These are phyloP conservation scores for Meloidogyne hapla DNA, from an alignment of 1,140 invertebrate genomes.

Conservation along the genomic window DNA sequence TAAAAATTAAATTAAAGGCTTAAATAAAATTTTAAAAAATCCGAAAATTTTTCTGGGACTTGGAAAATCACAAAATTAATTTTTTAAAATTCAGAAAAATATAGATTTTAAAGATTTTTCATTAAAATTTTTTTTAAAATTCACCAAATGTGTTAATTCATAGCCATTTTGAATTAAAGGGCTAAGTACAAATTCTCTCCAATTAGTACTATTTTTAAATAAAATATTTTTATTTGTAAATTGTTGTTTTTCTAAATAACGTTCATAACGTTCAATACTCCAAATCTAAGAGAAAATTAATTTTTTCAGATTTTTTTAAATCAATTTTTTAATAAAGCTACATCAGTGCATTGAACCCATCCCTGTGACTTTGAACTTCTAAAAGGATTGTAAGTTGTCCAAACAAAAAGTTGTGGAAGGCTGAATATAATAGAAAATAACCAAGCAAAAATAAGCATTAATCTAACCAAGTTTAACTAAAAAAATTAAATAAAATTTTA, in stretches of 20 bases:
- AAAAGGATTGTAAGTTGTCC: slow-evolving; percentile 42
- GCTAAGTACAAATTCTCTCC: background rate
- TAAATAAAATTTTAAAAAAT: slow-evolving; percentile 7
- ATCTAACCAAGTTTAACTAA: slow-evolving; percentile 21
- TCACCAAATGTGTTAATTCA: slow-evolving; percentile 37
- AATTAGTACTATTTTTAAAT: background rate
- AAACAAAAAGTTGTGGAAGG: slow-evolving; percentile 50
- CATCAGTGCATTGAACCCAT: slow-evolving; percentile 57
- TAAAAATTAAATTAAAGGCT: too few species aligned
- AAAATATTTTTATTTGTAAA: background rate
- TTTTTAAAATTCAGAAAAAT: too few species aligned
- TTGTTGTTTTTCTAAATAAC: slow-evolving; percentile 5
- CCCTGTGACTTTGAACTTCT: slow-evolving; percentile 18
- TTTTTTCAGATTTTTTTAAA: background rate
- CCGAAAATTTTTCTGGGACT: too few species aligned
- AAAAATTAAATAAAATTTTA: background rate
- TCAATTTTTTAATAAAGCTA: slow-evolving; percentile 24
- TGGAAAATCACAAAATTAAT: too few species aligned
- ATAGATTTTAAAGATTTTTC: too few species aligned
- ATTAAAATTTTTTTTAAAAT: background rate
- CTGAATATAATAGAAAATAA: slow-evolving; percentile 40
- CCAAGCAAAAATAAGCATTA: slow-evolving; percentile 39
- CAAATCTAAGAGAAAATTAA: slow-evolving; percentile 14
- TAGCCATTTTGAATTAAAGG: slow-evolving; percentile 38
- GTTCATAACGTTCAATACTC: slow-evolving; percentile 33